Evolutionary conservation across 2,888 invertebrate genomes (phyloP).

Genomic region (Parelbella ahira): DNA sequence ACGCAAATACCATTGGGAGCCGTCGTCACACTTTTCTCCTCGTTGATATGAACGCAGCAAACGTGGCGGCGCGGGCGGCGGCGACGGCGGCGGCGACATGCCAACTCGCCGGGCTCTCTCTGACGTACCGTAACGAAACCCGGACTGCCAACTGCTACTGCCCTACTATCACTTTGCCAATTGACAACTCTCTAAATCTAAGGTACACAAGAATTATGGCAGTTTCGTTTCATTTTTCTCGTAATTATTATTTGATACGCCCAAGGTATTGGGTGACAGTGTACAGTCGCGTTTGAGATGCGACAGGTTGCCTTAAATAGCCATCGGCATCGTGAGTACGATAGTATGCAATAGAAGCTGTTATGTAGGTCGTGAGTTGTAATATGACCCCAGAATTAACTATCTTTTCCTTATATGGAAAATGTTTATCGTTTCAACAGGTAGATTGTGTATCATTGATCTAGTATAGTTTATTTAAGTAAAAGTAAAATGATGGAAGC

Average conservation of each 20-base stretch:
- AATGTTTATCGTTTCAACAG: too few species aligned
- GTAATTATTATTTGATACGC: conserved; percentile 25
- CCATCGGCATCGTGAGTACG: conserved; percentile 3
- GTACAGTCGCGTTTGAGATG: conserved; percentile 9
- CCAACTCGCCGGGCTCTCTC: conserved; percentile 44
- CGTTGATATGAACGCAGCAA: conserved; percentile 27
- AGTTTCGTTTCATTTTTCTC: conserved; percentile 15
- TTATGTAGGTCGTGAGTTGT: conserved; percentile 19
- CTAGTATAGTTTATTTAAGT: too few species aligned
- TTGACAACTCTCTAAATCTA: conserved; percentile 47
- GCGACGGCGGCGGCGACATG: conserved; percentile 32
- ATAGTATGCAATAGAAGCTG: conserved; percentile 1
- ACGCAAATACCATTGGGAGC: conserved; percentile 43
- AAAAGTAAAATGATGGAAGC: too few species aligned
- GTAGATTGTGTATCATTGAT: too few species aligned
- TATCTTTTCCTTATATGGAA: conserved; percentile 5
- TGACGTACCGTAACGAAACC: conserved; percentile 56
- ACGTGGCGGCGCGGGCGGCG: conserved; percentile 36
- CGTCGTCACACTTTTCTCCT: conserved; percentile 48
- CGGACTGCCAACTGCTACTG: conserved; percentile 50
- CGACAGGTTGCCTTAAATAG: conserved; percentile 10
- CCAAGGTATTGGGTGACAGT: conserved; percentile 3
- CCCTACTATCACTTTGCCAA: conserved; percentile 71
- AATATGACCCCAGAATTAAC: conserved; percentile 14
- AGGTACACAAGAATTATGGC: conserved; percentile 20